Percentiles rank a stretch among this genome's conserved stretches.
phyloP scores from a whole-genome alignment of 2,113 vertebrate species.

The Zosterops hypoxanthus region DNA sequence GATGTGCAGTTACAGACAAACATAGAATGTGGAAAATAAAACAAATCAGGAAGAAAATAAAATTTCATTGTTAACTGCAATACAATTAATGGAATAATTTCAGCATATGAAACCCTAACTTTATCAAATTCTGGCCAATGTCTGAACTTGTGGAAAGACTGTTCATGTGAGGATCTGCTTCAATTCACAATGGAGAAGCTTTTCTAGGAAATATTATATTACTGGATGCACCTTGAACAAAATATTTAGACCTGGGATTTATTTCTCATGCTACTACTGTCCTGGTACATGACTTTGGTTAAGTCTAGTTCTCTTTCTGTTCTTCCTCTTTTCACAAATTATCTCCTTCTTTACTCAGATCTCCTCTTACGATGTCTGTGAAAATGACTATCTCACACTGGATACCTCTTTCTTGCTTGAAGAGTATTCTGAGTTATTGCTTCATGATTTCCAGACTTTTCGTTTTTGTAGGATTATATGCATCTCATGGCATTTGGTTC shows the following conservation, averaged over 20 bases:
- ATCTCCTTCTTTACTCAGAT: background rate
- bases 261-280: rapidly evolving
- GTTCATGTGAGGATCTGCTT: background rate
- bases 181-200: background rate
- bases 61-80: background rate
- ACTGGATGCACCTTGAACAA: background rate
- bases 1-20: background rate
- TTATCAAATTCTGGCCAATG: no score
- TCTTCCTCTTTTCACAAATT: background rate
- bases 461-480: background rate
- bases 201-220: background rate
- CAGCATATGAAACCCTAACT: background rate
- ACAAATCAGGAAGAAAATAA: background rate
- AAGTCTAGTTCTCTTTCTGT: background rate
- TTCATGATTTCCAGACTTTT: background rate
- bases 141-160: background rate
- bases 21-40: background rate
- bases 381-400: background rate
- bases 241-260: background rate
- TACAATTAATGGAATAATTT: background rate
- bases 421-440: background rate
- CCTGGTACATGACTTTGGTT: background rate
- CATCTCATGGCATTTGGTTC: background rate
- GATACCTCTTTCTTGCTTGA: background rate
- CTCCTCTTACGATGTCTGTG: background rate